phyloP scores from a whole-genome alignment of 2,113 vertebrate genomes.

The Psilopogon haemacephalus region DNA sequence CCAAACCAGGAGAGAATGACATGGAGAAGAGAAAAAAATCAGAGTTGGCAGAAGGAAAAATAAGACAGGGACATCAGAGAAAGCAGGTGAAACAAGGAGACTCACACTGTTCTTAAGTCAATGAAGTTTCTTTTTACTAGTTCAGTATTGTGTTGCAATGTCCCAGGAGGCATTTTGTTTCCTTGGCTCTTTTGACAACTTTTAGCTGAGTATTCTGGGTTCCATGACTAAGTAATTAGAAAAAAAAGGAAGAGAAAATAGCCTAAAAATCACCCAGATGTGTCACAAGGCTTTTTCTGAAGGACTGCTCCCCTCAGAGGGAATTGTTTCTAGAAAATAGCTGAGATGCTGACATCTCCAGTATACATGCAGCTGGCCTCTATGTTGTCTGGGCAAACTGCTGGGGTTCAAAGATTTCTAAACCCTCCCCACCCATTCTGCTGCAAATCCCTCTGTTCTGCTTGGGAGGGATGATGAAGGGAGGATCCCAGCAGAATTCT shows the following conservation, averaged over 20 bases:
- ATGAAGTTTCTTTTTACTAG: conserved; percentile 14
- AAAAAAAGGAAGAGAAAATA: conserved; percentile 47
- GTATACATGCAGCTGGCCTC: neutral
- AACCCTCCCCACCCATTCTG: conserved; percentile 39
- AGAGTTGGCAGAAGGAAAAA: neutral
- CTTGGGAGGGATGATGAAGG: conserved; percentile 56
- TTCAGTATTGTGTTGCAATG: conserved; percentile 32
- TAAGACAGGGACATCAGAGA: neutral
- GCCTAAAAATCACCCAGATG: conserved; percentile 34
- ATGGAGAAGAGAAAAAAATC: neutral
- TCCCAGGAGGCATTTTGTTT: conserved; percentile 51
- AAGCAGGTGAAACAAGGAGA: conserved; percentile 26
- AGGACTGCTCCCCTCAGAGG: conserved; percentile 16
- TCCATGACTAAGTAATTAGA: conserved; percentile 41
- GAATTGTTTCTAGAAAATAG: conserved; percentile 63
- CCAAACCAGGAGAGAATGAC: neutral
- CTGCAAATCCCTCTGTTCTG: conserved; percentile 42
- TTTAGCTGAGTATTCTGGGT: neutral
- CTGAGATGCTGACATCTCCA: neutral
- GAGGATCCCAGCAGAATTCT: conserved; percentile 37
- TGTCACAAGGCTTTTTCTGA: conserved; percentile 49
- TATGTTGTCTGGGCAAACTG: neutral
- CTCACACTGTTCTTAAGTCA: neutral
- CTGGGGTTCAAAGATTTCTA: conserved; percentile 14
- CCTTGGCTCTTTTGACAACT: conserved; percentile 39